Evolutionary conservation across 2,113 vertebrate species (phyloP), one percentile per base, ranked within the genome.

Genomic region (Salvelinus namaycush): DNA sequence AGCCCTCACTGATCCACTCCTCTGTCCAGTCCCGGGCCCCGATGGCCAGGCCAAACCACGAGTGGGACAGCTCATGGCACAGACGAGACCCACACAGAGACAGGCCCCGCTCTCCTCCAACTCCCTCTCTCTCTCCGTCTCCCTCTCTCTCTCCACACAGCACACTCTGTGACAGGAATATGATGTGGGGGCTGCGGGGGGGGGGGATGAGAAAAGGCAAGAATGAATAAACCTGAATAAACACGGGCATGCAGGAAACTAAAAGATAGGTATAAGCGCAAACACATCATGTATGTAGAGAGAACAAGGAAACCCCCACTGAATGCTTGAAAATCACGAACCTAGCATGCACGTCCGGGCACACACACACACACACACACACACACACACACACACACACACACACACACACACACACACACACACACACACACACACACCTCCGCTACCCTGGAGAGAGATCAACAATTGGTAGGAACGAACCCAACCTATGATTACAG

Each of bases 1-100:
- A 98, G 2, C 98, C 98, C 87, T 99, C 97, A 16, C 98, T 99
- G 91, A 99, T 91, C 97, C 98, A 99, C 82, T 99, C 98, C 86
- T 99, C 98, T 0, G 96, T 98, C 98, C 97, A 99, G 80, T 99
- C 97, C 27, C 88, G 93, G 81, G 97, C 97, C 75, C 97, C 98
- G 0, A 98, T 98, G 65, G 95, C 95, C 54, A 99, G 91, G 70
- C 98, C 98, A 79, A 99, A 99, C 98, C 98, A 99, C 82, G 98
- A 90, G 69, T 99, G 97, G 81, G 97, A 96, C 24, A 99, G 96
- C 91, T 99, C 98, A 9, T 99, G 98, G 89, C 97, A 98, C 20
- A 99, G 87, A 49, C 97, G 95, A 34, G 95, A 93, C 74, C 96
- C 96, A 75, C 96, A 96, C 75, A 97, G 93, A 65, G 95, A 92